A percentile compares a stretch with the other conserved stretches of the same genome.
Conservation (phyloP, 2,113 vertebrate species). For the Anolis sagrei region DNA sequence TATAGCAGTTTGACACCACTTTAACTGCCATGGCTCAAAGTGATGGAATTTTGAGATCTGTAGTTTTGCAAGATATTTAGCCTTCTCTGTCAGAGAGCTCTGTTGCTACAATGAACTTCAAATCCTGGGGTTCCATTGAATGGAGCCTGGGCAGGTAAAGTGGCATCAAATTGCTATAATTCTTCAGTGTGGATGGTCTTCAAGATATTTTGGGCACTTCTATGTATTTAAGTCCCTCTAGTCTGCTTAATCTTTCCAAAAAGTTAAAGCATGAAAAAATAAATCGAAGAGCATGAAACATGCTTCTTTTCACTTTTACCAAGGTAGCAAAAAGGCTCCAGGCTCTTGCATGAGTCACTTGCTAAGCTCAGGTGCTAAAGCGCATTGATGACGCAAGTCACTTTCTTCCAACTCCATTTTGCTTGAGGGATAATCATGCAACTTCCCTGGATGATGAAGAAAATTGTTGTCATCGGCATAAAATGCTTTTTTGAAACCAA, state of each 20-base stretch:
- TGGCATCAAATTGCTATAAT: too few species aligned
- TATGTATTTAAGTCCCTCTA: not conserved
- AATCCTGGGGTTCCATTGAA: too few species aligned
- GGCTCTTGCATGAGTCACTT: constrained; percentile 5
- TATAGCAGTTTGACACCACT: too few species aligned
- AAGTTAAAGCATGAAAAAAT: constrained; percentile 3
- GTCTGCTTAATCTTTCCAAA: not conserved
- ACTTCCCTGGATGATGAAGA: not conserved
- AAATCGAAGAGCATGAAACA: not conserved
- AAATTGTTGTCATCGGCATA: not conserved
- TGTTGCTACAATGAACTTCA: too few species aligned
- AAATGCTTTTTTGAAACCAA: not conserved
- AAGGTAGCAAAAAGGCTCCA: not conserved
- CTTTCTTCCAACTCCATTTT: not conserved
- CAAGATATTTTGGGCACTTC: not conserved
- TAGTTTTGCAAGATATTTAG: too few species aligned
- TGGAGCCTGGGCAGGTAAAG: too few species aligned
- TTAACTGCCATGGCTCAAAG: too few species aligned
- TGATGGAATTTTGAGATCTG: too few species aligned
- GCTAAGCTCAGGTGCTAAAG: not conserved
- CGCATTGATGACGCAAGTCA: not conserved
- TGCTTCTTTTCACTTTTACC: not conserved
- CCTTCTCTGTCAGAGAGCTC: too few species aligned
- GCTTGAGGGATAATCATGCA: constrained; percentile 2
- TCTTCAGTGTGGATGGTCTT: too few species aligned